Evolutionary conservation across 1,140 invertebrate species (phyloP).

Genomic region (Eciton burchellii): DNA sequence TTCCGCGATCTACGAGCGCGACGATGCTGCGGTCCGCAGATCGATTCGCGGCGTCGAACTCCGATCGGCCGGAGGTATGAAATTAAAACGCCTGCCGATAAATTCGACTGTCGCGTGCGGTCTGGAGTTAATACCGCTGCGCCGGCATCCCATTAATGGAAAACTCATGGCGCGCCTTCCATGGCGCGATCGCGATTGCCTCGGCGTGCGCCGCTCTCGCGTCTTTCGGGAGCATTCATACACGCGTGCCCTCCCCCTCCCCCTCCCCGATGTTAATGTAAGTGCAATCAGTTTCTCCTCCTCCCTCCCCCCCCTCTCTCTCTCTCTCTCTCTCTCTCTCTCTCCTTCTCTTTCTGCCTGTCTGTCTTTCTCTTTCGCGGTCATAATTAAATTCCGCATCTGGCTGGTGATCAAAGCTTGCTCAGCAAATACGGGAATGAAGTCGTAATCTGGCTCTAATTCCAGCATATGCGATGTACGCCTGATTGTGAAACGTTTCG

Average conservation of each 20-base stretch:
- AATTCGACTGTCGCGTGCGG: conserved; percentile 34
- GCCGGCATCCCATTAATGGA: conserved; percentile 42
- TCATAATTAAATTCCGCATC: conserved; percentile 46
- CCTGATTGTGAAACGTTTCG: conserved; percentile 30
- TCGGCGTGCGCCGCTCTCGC: conserved; percentile 12
- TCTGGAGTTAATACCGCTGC: conserved; percentile 24
- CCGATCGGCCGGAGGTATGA: not conserved
- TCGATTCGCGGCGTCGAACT: conserved; percentile 3
- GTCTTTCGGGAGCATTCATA: conserved; percentile 11
- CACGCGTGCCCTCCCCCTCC: not conserved
- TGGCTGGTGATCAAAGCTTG: conserved; percentile 31
- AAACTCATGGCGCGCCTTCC: conserved; percentile 21
- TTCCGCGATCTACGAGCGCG: no score
- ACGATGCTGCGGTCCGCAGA: no score
- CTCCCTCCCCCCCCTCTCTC: not conserved
- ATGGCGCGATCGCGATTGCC: not conserved
- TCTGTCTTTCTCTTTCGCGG: not conserved
- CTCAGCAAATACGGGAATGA: conserved; percentile 44
- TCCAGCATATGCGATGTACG: conserved; percentile 38
- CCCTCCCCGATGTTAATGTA: conserved; percentile 22
- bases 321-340: not conserved
- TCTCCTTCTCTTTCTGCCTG: no score
- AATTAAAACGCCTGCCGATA: conserved; percentile 46
- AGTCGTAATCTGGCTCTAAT: conserved; percentile 52
- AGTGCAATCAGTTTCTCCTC: not conserved